Percentiles rank a stretch among this genome's conserved stretches.
phyloP scores from a whole-genome alignment of 2,888 invertebrate genomes.

The Iphiclides podalirius region DNA sequence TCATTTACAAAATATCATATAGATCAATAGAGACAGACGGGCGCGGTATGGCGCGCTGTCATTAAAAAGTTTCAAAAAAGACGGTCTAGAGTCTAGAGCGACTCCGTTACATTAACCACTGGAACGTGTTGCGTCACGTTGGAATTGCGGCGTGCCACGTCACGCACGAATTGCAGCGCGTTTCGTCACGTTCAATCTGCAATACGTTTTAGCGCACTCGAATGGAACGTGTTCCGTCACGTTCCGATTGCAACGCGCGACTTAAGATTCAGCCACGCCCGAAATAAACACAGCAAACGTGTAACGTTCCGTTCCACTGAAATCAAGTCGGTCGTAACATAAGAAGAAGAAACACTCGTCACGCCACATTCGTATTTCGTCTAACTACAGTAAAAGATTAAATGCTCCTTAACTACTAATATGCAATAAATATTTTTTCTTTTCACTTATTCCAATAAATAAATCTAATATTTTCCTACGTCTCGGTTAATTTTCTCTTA shows the following conservation, averaged over 20 bases:
- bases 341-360: conserved; percentile 33
- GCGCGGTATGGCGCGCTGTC: conserved; percentile 39
- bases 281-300: conserved; percentile 12
- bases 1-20: conserved; percentile 71
- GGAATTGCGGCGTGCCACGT: background rate
- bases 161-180: background rate
- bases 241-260: background rate
- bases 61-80: conserved; percentile 74
- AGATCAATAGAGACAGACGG: conserved; percentile 41
- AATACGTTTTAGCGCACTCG: too few relatives aligned
- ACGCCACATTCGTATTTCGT: conserved; percentile 36
- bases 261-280: too few relatives aligned
- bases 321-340: conserved; percentile 13
- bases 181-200: background rate
- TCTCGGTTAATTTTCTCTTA: conserved; percentile 39
- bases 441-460: conserved; percentile 70
- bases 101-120: conserved; percentile 16
- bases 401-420: conserved; percentile 57
- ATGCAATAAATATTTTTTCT: conserved; percentile 78
- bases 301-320: conserved; percentile 12
- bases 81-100: conserved; percentile 34
- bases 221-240: background rate
- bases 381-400: conserved; percentile 74
- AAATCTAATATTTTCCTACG: conserved; percentile 69
- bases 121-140: conserved; percentile 1